phyloP scores from a whole-genome alignment of 2,797 vertebrate species.

The Typhlichthys eigenmanni region DNA sequence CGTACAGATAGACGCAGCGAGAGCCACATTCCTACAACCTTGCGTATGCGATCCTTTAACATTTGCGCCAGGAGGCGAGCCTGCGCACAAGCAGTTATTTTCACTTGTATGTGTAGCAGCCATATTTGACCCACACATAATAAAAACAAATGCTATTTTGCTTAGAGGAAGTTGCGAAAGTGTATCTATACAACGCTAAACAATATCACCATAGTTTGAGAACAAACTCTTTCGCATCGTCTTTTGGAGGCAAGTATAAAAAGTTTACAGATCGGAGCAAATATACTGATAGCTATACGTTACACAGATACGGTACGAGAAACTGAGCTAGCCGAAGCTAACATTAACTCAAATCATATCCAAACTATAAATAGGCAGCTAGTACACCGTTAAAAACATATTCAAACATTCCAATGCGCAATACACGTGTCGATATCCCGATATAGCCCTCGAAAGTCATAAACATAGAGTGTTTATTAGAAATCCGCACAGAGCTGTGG shows the following conservation, averaged over 20 bases:
- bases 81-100: constrained; percentile 7
- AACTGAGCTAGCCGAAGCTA: neutral
- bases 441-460: neutral
- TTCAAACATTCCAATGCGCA: neutral
- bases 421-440: neutral
- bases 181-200: constrained; percentile 10
- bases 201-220: neutral
- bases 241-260: constrained; percentile 25
- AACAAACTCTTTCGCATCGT: constrained; percentile 7
- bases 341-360: constrained; percentile 1
- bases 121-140: constrained; percentile 39
- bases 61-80: constrained; percentile 2
- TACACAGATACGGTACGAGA: neutral
- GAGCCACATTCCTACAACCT: neutral
- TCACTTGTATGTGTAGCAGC: constrained; percentile 10
- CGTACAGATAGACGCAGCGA: too few species aligned
- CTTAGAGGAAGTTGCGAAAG: constrained; percentile 24
- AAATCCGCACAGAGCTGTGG: neutral
- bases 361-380: neutral
- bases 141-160: constrained; percentile 30
- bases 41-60: neutral
- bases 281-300: neutral
- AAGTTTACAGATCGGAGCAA: neutral
- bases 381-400: neutral
- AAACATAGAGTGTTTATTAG: neutral